These are phyloP conservation scores for Bombus vancouverensis DNA, from an alignment of 1,140 invertebrate species.

Conservation along the genomic window DNA sequence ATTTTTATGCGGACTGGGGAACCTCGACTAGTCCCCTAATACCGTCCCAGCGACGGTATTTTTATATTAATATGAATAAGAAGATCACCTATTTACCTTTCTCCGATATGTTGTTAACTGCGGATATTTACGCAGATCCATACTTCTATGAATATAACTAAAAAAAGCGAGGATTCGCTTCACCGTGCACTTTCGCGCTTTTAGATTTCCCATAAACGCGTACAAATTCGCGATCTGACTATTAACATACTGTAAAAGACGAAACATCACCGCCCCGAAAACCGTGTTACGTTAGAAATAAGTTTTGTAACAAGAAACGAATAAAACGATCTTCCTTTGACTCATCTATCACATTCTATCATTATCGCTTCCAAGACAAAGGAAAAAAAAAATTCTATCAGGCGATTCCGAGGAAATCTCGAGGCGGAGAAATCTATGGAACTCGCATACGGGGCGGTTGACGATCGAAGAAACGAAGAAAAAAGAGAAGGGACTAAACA, in stretches of 20 bases:
- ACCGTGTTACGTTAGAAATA: no score
- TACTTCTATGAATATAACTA: neutral
- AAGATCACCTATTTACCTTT: neutral
- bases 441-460: neutral
- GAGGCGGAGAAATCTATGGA: neutral
- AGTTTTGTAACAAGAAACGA: no score
- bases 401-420: neutral
- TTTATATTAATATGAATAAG: neutral
- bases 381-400: neutral
- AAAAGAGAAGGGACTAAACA: conserved; percentile 69
- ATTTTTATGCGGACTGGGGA: neutral
- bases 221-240: no score
- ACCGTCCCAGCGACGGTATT: neutral
- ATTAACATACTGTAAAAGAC: no score
- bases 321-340: no score
- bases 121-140: neutral
- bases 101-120: neutral
- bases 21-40: neutral
- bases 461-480: conserved; percentile 8
- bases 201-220: no score
- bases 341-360: no score
- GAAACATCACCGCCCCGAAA: no score
- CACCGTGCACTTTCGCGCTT: neutral
- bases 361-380: neutral
- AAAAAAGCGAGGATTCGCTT: neutral